Percentiles rank a stretch among this genome's conserved stretches.
phyloP scores from a whole-genome alignment of 2,888 invertebrate species.

The Plagodis dolabraria region DNA sequence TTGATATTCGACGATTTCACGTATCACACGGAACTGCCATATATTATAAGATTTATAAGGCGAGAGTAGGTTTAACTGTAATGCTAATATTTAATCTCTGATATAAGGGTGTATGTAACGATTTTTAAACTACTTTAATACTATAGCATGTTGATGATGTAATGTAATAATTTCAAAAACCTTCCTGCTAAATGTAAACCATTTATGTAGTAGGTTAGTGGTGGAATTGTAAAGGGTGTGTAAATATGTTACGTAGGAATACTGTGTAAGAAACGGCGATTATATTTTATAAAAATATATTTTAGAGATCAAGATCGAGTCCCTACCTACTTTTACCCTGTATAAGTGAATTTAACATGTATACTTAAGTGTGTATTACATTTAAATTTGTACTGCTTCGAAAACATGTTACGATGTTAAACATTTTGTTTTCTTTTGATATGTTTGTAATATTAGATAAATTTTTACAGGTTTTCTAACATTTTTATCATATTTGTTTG shows the following conservation, averaged over 20 bases:
- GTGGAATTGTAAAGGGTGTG: conserved; percentile 41
- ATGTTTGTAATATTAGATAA: conserved; percentile 29
- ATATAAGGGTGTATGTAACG: conserved; percentile 7
- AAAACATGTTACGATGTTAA: conserved; percentile 65
- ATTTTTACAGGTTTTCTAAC: conserved; percentile 42
- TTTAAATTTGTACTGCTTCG: conserved; percentile 48
- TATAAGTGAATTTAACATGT: conserved; percentile 29
- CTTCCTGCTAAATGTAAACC: conserved; percentile 8
- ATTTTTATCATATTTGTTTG: conserved; percentile 57
- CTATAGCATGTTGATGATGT: conserved; percentile 5
- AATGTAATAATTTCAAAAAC: neutral
- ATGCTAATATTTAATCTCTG: conserved; percentile 16
- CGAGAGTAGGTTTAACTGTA: conserved; percentile 4
- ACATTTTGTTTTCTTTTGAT: conserved; percentile 59
- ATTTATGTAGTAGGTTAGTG: conserved; percentile 11
- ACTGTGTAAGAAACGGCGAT: conserved; percentile 57
- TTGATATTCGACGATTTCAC: conserved; percentile 11
- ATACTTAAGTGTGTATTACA: conserved; percentile 22
- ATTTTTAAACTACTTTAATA: conserved; percentile 3
- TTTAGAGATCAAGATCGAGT: conserved; percentile 42
- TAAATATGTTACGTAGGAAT: conserved; percentile 71
- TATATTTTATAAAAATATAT: conserved; percentile 72
- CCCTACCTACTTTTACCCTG: conserved; percentile 36
- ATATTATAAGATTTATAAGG: conserved; percentile 8
- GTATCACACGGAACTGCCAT: conserved; percentile 9